A percentile compares a stretch with the other conserved stretches of the same genome.
Evolutionary conservation across 2,797 vertebrate genomes (phyloP).

Genomic region (Labeo calbasu): DNA sequence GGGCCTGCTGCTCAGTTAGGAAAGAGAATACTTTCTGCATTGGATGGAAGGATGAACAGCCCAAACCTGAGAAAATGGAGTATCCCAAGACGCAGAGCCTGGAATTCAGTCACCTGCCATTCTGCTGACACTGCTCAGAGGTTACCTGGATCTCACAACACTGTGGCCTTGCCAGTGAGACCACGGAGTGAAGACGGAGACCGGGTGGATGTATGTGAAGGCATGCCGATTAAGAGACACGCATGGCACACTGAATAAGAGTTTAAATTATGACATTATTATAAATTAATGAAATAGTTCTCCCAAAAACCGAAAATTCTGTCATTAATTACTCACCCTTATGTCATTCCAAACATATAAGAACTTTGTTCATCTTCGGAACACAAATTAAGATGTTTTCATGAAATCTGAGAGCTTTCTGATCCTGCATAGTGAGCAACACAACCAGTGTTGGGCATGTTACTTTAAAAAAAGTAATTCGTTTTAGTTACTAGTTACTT

Average conservation of each 20-base stretch:
- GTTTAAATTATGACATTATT: background rate
- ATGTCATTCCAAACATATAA: too few relatives aligned
- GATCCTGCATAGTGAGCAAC: too few relatives aligned
- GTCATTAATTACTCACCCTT: too few relatives aligned
- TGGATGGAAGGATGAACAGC: slow-evolving; percentile 16
- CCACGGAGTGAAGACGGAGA: slow-evolving; percentile 74
- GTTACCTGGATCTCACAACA: slow-evolving; percentile 51
- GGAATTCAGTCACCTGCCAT: slow-evolving; percentile 77
- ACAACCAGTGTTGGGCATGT: too few relatives aligned
- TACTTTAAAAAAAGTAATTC: too few relatives aligned
- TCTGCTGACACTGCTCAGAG: slow-evolving; percentile 75
- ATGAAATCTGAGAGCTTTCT: too few relatives aligned
- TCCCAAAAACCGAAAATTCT: too few relatives aligned
- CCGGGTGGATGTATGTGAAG: slow-evolving; percentile 52
- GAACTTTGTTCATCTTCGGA: too few relatives aligned
- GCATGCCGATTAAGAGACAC: slow-evolving; percentile 76
- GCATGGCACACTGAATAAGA: slow-evolving; percentile 77
- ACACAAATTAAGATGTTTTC: too few relatives aligned
- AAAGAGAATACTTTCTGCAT: slow-evolving; percentile 31
- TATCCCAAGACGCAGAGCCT: slow-evolving; percentile 69
- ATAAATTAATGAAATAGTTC: background rate
- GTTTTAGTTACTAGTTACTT: too few relatives aligned
- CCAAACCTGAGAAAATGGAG: slow-evolving; percentile 18
- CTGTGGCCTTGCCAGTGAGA: slow-evolving; percentile 55
- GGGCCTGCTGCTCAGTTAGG: slow-evolving; percentile 40